A percentile compares a stretch with the other conserved stretches of the same genome.
Conservation (phyloP, 2,113 vertebrate species). For the Aix galericulata region DNA sequence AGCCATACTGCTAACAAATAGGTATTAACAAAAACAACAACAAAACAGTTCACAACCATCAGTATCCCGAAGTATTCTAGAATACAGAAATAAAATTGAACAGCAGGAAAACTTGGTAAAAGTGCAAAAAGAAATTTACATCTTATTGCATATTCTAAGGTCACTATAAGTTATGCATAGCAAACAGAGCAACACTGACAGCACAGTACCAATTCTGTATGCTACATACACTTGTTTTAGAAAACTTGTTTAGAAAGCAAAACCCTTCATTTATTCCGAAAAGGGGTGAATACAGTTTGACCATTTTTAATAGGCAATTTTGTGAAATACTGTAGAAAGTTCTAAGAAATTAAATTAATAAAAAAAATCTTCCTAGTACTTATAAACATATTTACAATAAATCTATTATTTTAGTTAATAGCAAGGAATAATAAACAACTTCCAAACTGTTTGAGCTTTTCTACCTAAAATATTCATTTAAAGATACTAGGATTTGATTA, state of each 20-base stretch:
- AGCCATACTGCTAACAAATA: background rate
- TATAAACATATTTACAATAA: background rate
- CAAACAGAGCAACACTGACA: background rate
- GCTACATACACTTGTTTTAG: background rate
- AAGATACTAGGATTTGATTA: background rate
- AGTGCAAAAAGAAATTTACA: background rate
- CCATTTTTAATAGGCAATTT: background rate
- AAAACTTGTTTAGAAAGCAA: background rate
- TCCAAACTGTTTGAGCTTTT: background rate
- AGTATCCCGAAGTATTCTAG: background rate
- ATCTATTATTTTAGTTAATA: background rate
- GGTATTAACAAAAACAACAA: background rate
- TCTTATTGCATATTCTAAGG: background rate
- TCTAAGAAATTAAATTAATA: background rate
- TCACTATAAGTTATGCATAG: background rate
- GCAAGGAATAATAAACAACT: background rate
- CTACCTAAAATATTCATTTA: background rate
- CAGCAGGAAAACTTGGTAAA: background rate
- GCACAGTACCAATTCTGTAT: background rate
- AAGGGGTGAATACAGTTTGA: background rate
- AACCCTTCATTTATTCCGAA: background rate
- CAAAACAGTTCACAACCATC: background rate
- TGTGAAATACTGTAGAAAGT: background rate
- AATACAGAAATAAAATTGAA: background rate
- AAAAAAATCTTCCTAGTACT: background rate